A percentile compares a stretch with the other conserved stretches of the same genome.
Evolutionary conservation across 2,888 invertebrate species (phyloP).

Genomic region (Atrina japonica): DNA sequence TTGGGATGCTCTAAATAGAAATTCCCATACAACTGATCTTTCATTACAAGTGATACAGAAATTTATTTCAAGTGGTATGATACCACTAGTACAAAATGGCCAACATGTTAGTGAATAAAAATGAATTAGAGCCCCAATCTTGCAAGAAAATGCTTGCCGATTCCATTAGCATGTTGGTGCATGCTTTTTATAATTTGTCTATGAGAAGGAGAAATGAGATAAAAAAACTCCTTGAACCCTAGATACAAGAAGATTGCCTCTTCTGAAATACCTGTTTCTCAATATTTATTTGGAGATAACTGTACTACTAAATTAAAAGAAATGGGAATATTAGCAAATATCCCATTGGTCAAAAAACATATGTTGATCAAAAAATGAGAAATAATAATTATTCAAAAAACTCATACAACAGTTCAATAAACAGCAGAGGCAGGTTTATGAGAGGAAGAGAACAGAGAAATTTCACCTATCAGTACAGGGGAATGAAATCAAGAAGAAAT

Average conservation of each 20-base stretch:
- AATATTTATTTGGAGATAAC: conserved; percentile 3
- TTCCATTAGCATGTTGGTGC: conserved; percentile 4
- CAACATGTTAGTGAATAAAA: conserved; percentile 5
- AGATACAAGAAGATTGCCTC: not conserved
- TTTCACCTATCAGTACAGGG: no score
- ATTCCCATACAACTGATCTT: conserved; percentile 1
- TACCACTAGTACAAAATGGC: not conserved
- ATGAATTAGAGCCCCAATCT: not conserved
- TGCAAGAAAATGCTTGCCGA: not conserved
- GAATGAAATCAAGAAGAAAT: not conserved
- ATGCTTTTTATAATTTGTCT: not conserved
- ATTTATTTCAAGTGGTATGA: not conserved
- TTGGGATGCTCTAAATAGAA: not conserved
- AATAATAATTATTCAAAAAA: no score
- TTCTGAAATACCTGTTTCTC: not conserved
- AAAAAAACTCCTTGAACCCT: not conserved
- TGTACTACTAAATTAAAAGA: not conserved
- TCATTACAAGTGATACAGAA: not conserved
- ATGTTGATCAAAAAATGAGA: no score
- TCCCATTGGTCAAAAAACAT: not conserved
- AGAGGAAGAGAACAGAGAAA: not conserved
- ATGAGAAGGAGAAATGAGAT: conserved; percentile 8
- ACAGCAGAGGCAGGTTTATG: not conserved
- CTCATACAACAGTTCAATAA: not conserved
- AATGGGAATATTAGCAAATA: no score